Evolutionary conservation across 2,113 vertebrate genomes (phyloP).

Genomic region (Apteryx mantelli): DNA sequence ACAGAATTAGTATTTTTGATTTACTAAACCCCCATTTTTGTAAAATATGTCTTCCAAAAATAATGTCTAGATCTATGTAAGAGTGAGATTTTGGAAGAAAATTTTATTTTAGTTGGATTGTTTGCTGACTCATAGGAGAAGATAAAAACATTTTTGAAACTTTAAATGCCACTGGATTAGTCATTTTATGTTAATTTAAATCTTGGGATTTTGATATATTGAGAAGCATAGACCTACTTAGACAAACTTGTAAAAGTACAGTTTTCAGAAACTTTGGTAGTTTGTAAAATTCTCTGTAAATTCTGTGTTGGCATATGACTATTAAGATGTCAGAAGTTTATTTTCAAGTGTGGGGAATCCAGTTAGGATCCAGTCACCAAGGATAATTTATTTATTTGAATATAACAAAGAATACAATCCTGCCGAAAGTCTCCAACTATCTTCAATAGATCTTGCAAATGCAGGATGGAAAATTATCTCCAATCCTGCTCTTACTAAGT

Average conservation of each 20-base stretch:
- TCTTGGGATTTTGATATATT: neutral
- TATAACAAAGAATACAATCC: neutral
- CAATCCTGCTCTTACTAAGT: neutral
- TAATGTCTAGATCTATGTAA: neutral
- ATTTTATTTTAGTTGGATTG: neutral
- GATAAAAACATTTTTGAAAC: neutral
- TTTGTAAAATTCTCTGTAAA: neutral
- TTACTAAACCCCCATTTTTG: neutral
- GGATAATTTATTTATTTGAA: neutral
- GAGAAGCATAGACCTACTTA: neutral
- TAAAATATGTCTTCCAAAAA: neutral
- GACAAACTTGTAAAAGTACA: neutral
- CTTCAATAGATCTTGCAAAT: neutral
- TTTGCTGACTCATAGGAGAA: neutral
- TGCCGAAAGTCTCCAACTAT: neutral
- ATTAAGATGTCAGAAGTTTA: neutral
- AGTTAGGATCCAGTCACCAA: neutral
- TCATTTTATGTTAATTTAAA: neutral
- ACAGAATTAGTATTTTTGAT: neutral
- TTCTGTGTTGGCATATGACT: neutral
- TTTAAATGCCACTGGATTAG: neutral
- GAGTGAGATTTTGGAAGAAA: neutral
- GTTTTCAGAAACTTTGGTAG: neutral
- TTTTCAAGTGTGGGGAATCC: neutral
- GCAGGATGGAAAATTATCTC: neutral